These are phyloP conservation scores for Dallia pectoralis DNA, from an alignment of 2,797 vertebrate genomes.

Conservation along the genomic window DNA sequence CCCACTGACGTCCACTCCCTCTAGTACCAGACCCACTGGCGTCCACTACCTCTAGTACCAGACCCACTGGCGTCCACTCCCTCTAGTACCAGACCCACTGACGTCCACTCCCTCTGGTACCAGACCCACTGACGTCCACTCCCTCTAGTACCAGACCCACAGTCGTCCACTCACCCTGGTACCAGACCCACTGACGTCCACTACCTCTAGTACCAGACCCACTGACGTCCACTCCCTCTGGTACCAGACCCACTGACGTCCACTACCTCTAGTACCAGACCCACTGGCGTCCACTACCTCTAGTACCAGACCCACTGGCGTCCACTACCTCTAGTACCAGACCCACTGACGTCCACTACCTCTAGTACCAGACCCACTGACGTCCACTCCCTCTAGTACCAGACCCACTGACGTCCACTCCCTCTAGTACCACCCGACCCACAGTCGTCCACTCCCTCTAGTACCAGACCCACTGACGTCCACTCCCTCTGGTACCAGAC, in stretches of 20 bases:
- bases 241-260: neutral
- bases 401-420: too few relatives aligned
- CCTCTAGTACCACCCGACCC: neutral
- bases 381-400: conserved; percentile 81
- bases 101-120: neutral
- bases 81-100: too few relatives aligned
- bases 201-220: too few relatives aligned
- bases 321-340: too few relatives aligned
- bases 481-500: neutral
- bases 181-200: neutral
- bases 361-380: neutral
- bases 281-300: neutral
- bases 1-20: conserved; percentile 74
- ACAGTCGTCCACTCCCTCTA: conserved; percentile 75
- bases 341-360: neutral
- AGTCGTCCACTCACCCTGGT: neutral
- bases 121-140: conserved; percentile 45
- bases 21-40: too few relatives aligned
- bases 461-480: too few relatives aligned
- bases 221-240: neutral
- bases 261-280: too few relatives aligned
- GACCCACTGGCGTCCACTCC: conserved; percentile 62
- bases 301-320: neutral
- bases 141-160: too few relatives aligned
- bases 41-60: neutral